A percentile compares a stretch with the other conserved stretches of the same genome.
Evolutionary conservation across 1,140 invertebrate species (phyloP).

Genomic region (Polyergus mexicanus): DNA sequence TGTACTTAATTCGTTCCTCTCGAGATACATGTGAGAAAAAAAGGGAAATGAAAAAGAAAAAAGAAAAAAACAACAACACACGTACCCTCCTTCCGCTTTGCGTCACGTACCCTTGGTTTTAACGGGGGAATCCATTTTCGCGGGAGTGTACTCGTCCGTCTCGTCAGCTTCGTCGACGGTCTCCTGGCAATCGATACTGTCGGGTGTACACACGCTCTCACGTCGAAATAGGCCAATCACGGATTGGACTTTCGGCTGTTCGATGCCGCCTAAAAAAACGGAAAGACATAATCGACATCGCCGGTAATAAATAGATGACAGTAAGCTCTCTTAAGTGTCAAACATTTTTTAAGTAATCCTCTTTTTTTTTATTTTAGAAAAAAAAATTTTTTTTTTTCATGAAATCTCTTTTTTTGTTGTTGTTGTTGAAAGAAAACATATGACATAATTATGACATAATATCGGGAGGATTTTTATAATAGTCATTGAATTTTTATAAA

Average conservation of each 20-base stretch:
- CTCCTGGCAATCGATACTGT: conserved; percentile 78
- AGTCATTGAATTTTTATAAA: conserved; percentile 39
- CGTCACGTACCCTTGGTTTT: conserved; percentile 78
- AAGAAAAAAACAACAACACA: conserved; percentile 34
- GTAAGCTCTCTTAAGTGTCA: neutral
- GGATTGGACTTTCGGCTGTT: conserved; percentile 85
- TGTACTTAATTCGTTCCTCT: neutral
- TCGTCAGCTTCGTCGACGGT: conserved; percentile 82
- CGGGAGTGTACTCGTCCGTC: conserved; percentile 77
- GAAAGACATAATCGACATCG: conserved; percentile 32
- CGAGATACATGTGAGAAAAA: neutral
- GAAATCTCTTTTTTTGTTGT: too few species aligned
- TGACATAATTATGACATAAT: neutral
- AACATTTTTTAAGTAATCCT: neutral
- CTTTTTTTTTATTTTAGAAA: neutral
- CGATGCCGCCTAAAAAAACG: conserved; percentile 84
- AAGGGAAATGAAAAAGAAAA: neutral
- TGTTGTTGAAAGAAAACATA: neutral
- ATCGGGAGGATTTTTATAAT: neutral
- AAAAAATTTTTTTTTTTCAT: neutral
- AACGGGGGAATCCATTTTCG: conserved; percentile 78
- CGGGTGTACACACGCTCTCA: conserved; percentile 82
- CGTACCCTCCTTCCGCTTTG: conserved; percentile 59
- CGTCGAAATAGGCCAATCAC: conserved; percentile 86
- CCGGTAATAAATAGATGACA: neutral